These are phyloP conservation scores for Diceros bicornis DNA, from an alignment of 2,797 vertebrate genomes.

Conservation along the genomic window DNA sequence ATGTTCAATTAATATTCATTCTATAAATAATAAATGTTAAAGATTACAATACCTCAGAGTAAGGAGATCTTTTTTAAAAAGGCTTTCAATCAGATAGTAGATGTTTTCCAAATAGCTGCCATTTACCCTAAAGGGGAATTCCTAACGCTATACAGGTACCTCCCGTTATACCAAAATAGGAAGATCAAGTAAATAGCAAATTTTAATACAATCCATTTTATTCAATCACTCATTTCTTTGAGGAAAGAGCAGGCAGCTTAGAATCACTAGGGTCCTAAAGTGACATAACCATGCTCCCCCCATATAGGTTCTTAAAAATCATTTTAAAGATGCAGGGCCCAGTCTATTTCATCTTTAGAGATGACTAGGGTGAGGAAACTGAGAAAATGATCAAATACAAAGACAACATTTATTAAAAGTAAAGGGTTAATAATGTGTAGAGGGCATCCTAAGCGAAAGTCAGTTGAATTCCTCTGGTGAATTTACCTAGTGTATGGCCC, in stretches of 20 bases:
- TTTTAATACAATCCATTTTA: not conserved
- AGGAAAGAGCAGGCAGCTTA: not conserved
- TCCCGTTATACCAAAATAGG: constrained; percentile 4
- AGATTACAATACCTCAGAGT: not conserved
- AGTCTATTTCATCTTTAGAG: not conserved
- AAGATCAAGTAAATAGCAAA: constrained; percentile 34
- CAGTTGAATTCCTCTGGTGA: not conserved
- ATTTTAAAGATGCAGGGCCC: not conserved
- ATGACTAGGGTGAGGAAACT: not conserved
- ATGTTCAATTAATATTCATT: constrained; percentile 31
- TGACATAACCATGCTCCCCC: not conserved
- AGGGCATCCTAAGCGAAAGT: not conserved
- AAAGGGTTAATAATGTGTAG: not conserved
- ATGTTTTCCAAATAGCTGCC: not conserved
- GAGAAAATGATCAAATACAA: constrained; percentile 30
- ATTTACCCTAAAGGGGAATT: constrained; percentile 5
- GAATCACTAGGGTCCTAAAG: constrained; percentile 10
- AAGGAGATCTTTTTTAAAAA: constrained; percentile 1
- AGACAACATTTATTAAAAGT: not conserved
- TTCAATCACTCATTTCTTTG: not conserved
- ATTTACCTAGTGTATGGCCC: not conserved
- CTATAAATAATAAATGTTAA: constrained; percentile 47
- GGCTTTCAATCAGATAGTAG: not conserved
- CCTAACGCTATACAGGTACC: not conserved
- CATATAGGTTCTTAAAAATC: not conserved